These are phyloP conservation scores for Steatocranus sp. DNA, from an alignment of 2,797 vertebrate genomes.

Conservation along the genomic window DNA sequence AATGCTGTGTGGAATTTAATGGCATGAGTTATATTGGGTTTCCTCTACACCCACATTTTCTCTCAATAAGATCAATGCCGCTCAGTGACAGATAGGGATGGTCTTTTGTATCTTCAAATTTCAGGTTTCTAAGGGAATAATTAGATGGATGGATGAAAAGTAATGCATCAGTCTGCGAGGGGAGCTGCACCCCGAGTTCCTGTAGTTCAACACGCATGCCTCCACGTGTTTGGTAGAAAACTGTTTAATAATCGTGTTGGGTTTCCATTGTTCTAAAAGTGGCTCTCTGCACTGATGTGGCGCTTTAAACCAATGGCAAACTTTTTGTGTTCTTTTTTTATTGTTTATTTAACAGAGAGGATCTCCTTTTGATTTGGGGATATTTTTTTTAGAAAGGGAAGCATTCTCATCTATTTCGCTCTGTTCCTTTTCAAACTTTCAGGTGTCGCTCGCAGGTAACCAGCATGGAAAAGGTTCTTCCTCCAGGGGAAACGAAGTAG, in stretches of 20 bases:
- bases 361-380: conserved; percentile 59
- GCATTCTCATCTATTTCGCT: conserved; percentile 43
- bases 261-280: conserved; percentile 77
- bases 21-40: conserved; percentile 83
- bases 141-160: conserved; percentile 83
- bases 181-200: conserved; percentile 73
- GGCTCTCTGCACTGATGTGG: conserved; percentile 60
- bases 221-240: conserved; percentile 72
- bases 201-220: conserved; percentile 69
- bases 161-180: conserved; percentile 72
- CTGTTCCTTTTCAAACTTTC: conserved; percentile 56
- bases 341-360: conserved; percentile 72
- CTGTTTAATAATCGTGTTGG: conserved; percentile 75
- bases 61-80: conserved; percentile 83
- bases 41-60: conserved; percentile 81
- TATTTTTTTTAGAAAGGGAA: conserved; percentile 42
- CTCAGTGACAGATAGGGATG: conserved; percentile 81
- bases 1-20: conserved; percentile 82
- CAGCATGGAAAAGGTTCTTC: conserved; percentile 39
- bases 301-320: conserved; percentile 68
- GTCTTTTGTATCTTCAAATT: conserved; percentile 84
- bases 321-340: conserved; percentile 68
- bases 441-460: conserved; percentile 56
- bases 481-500: conserved; percentile 32
- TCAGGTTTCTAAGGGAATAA: conserved; percentile 86